Base-by-base conservation (phyloP, 1,140 invertebrate genomes). In the Coelopa frigida region DNA sequence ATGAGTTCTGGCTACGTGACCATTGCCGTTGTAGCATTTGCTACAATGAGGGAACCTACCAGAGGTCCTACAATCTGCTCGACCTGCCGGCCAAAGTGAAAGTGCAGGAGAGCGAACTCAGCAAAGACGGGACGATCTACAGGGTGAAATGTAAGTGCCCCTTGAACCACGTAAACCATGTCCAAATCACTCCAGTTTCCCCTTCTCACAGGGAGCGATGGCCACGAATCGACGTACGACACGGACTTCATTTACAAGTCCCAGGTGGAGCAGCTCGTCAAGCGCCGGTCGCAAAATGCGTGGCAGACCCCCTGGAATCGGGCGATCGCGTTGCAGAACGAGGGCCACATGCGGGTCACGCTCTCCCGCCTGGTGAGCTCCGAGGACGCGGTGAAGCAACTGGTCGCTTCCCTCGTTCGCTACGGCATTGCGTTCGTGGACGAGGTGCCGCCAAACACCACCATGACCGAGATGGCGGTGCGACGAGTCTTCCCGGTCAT, bases 401-500 rank as follows among this genome's bases (percentile, higher is more conserved):
- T 68, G 18, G 45, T 70, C 2, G 20, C 51, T 5, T 48, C 58
- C 5, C 41, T 70, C 6, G 43, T 66, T 12, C 53, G 59, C 8
- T 69, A 58, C 22, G 67, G 67, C 32, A 53, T 69, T 29, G 53
- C 59, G 3, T 70, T 70, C 23, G 61, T 70, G 5, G 60, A 69
- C 24, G 52, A 58, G 14, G 66, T 69, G 33, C 49, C 57, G 0
- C 40, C 64, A 12, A 70, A 58, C 14, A 32, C 58, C 18, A 50
- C 51, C 18, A 66, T 60, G 58, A 70, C 67, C 0, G 66, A 70
- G 44, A n/a, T 64, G 38, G 61, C 63, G 1, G 40, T 70, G 27
- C 57, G 58, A 0, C 51, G 58, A 12, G 21, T 65, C 2, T 70
- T 70, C 42, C 76, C 75, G 1, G 61, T 81, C 1, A 75, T 79